Percentiles rank a stretch among this genome's conserved stretches.
These are phyloP conservation scores for Ditylenchus dipsaci DNA, from an alignment of 1,140 invertebrate genomes.

Conservation along the genomic window DNA sequence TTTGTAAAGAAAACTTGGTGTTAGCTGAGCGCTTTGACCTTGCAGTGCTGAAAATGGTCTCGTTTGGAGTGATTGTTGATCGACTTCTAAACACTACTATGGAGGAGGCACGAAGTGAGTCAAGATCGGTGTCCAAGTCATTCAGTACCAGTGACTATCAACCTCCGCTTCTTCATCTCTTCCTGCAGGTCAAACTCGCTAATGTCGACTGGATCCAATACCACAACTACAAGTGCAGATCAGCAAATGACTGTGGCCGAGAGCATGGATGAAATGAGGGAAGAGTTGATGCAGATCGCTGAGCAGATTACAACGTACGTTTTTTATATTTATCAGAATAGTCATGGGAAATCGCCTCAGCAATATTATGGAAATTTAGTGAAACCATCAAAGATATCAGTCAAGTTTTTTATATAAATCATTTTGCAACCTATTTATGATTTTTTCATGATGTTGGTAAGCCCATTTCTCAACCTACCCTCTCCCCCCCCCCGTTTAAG, in stretches of 20 bases:
- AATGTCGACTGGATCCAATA: neutral
- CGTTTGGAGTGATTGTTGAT: constrained; percentile 39
- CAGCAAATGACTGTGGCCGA: constrained; percentile 11
- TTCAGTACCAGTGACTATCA: too few relatives aligned
- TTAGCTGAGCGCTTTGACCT: constrained; percentile 39
- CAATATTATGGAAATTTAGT: too few relatives aligned
- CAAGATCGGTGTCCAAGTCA: too few relatives aligned
- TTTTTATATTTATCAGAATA: neutral
- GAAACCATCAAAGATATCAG: too few relatives aligned
- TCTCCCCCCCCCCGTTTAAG: too few relatives aligned
- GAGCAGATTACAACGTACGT: constrained; percentile 35
- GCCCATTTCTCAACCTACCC: too few relatives aligned
- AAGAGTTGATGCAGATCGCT: constrained; percentile 38
- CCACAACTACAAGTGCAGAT: neutral
- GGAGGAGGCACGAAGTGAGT: neutral
- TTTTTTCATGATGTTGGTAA: too few relatives aligned
- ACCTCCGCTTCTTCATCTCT: too few relatives aligned
- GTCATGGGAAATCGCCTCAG: neutral
- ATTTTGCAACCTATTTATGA: too few relatives aligned
- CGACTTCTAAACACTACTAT: constrained; percentile 11
- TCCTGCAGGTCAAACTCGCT: too few relatives aligned
- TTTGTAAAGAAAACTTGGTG: constrained; percentile 43
- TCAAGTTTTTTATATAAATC: too few relatives aligned
- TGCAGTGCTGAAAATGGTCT: constrained; percentile 38
- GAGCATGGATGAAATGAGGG: constrained; percentile 37